Evolutionary conservation across 2,888 invertebrate genomes (phyloP), one percentile per base, ranked within the genome.

Genomic region (Lysandra bellargus): DNA sequence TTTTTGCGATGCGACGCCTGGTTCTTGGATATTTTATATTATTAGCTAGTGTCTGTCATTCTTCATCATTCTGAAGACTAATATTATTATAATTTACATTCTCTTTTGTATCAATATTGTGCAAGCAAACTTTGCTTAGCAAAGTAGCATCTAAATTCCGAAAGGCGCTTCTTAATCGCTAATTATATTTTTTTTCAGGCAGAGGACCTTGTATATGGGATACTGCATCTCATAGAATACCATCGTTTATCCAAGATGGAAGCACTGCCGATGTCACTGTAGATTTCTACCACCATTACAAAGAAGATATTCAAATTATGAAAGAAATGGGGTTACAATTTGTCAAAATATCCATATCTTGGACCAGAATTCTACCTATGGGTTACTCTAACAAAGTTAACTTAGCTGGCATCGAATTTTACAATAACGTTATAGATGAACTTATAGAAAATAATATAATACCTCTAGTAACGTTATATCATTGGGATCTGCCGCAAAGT

Each of bases 361-460:
- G 97, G 97, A 83, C 96, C 0, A 90, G 97, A 79, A 91, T 97
- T 9, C 86, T 97, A n/a, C 96, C 97, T 0, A 93, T 92, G 72
- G 96, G 96, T n/a, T 88, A 88, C 78, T 82, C 87, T 0, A 87
- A 92, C 79, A 82, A 86, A 49, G 84, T 96, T 17, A 96, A 95
- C 84, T 83, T 89, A 80, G 90, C 89, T 1, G 96, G 96, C 5
- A 87, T 96, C 2, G 84, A 91, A 30, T 96, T 96, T 87, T 97
- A 96, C 87, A 95, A 95, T 82, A 88, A 93, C 73, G 85, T 96
- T 30, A 95, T 96, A 40, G 87, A 96, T 83, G 95, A 91, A 81
- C 88, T 96, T 69, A 80, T 95, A 0, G 89, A 88, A 9, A 91
- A 92, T 79, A 92, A 91, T n/a, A 95, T 96, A 37, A 85, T 90